Conservation (phyloP, 1,140 invertebrate species). For the Euura saliciscinereae region DNA sequence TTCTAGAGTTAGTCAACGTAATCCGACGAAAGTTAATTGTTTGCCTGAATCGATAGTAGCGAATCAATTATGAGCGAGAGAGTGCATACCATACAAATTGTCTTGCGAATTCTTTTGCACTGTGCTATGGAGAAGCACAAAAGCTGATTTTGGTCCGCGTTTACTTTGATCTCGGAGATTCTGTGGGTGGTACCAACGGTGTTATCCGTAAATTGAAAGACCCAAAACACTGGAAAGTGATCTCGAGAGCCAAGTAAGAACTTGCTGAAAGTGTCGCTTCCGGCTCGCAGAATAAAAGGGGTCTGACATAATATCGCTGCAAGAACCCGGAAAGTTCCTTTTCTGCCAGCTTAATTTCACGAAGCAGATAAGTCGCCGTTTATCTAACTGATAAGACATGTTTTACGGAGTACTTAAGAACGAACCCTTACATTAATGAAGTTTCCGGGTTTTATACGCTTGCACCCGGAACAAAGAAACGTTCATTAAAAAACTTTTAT, state of each 20-base stretch:
- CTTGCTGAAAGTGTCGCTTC: not conserved
- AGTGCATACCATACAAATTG: not conserved
- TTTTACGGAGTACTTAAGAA: slow-evolving; percentile 7
- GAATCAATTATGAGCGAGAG: not conserved
- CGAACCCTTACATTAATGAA: slow-evolving; percentile 5
- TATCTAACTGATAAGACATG: slow-evolving; percentile 8
- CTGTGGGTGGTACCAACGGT: not conserved
- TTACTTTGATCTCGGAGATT: slow-evolving; percentile 1
- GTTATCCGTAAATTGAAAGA: not conserved
- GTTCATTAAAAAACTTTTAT: slow-evolving; percentile 1
- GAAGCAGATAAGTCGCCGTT: not conserved
- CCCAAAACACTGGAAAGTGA: not conserved
- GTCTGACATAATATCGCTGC: not conserved
- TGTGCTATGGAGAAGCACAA: not conserved
- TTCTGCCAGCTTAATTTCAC: slow-evolving; percentile 8
- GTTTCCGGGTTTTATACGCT: not conserved
- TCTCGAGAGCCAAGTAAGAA: not conserved
- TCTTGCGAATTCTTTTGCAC: not conserved
- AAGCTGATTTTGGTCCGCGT: not conserved
- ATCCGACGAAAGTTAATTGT: not conserved
- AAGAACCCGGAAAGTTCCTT: not conserved
- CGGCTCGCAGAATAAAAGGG: not conserved
- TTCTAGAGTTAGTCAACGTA: not conserved
- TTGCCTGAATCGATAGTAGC: not conserved
- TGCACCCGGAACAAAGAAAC: not conserved